Percentiles rank a stretch among this genome's conserved stretches.
Conservation (phyloP, 2,888 invertebrate genomes). For the Trissolcus brochymenae region DNA sequence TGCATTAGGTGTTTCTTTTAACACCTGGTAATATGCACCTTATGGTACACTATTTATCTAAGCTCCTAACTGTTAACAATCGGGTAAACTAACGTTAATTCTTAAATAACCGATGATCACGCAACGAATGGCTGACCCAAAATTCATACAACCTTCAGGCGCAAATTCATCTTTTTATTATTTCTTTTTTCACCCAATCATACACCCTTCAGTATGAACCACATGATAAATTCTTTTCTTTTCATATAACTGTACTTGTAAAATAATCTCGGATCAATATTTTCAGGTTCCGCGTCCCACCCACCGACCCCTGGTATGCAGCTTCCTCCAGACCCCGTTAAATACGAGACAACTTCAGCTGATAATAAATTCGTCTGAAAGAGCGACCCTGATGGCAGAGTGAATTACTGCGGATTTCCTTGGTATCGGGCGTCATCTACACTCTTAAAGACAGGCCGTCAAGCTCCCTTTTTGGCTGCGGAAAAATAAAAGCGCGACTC, state of each 20-base stretch:
- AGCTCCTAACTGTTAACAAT: neutral
- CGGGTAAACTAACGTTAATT: no score
- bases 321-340: conserved; percentile 29
- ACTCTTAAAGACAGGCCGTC: conserved; percentile 37
- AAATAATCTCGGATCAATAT: conserved; percentile 25
- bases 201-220: neutral
- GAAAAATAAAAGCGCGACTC: conserved; percentile 62
- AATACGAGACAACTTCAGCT: conserved; percentile 2
- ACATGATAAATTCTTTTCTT: neutral
- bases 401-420: conserved; percentile 40
- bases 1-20: conserved; percentile 32
- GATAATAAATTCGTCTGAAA: conserved; percentile 12
- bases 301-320: conserved; percentile 7
- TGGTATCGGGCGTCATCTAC: conserved; percentile 20
- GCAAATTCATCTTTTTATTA: neutral
- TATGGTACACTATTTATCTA: neutral
- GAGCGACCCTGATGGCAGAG: conserved; percentile 3
- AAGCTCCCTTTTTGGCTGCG: conserved; percentile 40
- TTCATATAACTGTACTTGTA: conserved; percentile 12
- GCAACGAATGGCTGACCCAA: no score
- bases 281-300: conserved; percentile 13
- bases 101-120: no score
- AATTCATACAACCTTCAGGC: no score
- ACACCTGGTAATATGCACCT: conserved; percentile 26
- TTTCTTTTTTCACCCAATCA: no score